phyloP scores from a whole-genome alignment of 2,888 invertebrate genomes.

The Dinocampus coccinellae region DNA sequence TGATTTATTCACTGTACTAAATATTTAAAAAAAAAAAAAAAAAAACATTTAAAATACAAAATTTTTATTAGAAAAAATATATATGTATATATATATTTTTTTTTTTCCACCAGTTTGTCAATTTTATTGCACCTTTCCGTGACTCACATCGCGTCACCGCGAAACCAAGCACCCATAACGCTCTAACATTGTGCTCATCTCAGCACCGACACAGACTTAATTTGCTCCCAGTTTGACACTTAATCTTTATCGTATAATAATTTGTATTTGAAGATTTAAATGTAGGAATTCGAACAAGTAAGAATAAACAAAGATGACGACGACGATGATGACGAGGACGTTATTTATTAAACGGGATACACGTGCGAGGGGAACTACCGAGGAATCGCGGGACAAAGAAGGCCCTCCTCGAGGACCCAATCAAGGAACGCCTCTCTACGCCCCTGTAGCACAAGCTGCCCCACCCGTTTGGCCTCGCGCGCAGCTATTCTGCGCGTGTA shows the following conservation, averaged over 20 bases:
- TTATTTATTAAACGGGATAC: conserved; percentile 15
- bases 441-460: conserved; percentile 61
- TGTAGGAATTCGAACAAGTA: not conserved
- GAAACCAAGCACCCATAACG: conserved; percentile 20
- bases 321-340: not conserved
- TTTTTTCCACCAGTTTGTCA: not conserved
- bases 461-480: conserved; percentile 64
- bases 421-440: conserved; percentile 62
- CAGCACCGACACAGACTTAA: conserved; percentile 6
- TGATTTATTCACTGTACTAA: not conserved
- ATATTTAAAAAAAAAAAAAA: not conserved
- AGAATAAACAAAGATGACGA: not conserved
- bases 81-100: too few species aligned
- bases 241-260: not conserved
- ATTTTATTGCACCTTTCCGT: not conserved
- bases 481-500: conserved; percentile 63
- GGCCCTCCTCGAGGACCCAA: conserved; percentile 57
- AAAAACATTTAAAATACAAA: too few species aligned
- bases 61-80: too few species aligned
- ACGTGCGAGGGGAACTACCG: conserved; percentile 45
- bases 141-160: conserved; percentile 13
- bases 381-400: conserved; percentile 47
- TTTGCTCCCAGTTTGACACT: not conserved
- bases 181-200: not conserved
- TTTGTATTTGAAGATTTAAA: not conserved